A percentile compares a stretch with the other conserved stretches of the same genome.
Evolutionary conservation across 2,888 invertebrate genomes (phyloP).

Genomic region (Volucella inanis): DNA sequence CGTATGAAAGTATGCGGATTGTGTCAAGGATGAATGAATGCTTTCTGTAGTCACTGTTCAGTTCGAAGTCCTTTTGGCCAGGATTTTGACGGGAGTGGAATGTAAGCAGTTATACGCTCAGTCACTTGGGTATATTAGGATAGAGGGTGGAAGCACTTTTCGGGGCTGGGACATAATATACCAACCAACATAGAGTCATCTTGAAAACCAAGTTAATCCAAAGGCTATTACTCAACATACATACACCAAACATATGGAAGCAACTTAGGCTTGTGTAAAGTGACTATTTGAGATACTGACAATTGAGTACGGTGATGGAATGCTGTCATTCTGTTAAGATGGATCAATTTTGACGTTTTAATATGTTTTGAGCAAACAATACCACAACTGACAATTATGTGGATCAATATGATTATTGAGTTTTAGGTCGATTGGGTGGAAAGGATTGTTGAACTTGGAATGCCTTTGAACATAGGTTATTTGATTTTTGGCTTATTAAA

Average conservation of each 20-base stretch:
- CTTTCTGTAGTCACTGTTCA: slow-evolving; percentile 47
- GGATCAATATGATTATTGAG: slow-evolving; percentile 56
- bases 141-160: neutral
- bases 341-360: slow-evolving; percentile 72
- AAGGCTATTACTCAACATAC: slow-evolving; percentile 50
- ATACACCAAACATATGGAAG: slow-evolving; percentile 37
- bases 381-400: slow-evolving; percentile 59
- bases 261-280: neutral
- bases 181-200: slow-evolving; percentile 4
- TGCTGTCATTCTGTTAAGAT: slow-evolving; percentile 60
- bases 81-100: slow-evolving; percentile 20
- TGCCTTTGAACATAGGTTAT: slow-evolving; percentile 5
- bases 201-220: slow-evolving; percentile 58
- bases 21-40: slow-evolving; percentile 51
- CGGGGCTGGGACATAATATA: slow-evolving; percentile 45
- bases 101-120: slow-evolving; percentile 66
- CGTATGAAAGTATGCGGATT: slow-evolving; percentile 33
- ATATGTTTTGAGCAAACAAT: slow-evolving; percentile 68
- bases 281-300: neutral
- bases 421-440: neutral
- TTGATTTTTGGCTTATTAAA: slow-evolving; percentile 20
- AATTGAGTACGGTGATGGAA: slow-evolving; percentile 46
- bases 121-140: slow-evolving; percentile 61
- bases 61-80: slow-evolving; percentile 60
- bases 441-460: neutral